Percentiles rank a stretch among this genome's conserved stretches.
These are phyloP conservation scores for Atopsyche davidsoni DNA, from an alignment of 1,140 invertebrate genomes.

Conservation along the genomic window DNA sequence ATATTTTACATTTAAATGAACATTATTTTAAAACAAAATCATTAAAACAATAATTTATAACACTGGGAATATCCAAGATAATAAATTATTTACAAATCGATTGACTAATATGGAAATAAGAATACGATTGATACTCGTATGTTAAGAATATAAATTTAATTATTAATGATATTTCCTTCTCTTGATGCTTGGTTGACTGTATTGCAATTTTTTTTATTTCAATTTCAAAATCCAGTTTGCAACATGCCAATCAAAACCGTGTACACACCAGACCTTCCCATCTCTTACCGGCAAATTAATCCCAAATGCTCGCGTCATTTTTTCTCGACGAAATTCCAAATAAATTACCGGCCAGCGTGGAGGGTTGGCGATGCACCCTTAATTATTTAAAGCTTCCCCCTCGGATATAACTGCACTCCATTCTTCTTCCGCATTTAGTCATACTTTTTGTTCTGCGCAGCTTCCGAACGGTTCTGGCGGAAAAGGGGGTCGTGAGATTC, in stretches of 20 bases:
- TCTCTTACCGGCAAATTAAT: background rate
- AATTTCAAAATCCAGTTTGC: conserved; percentile 11
- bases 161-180: no score
- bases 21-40: background rate
- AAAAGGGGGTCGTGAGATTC: conserved; percentile 22
- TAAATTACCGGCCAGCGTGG: conserved; percentile 14
- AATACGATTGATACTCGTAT: no score
- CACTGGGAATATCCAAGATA: no score
- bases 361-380: conserved; percentile 10
- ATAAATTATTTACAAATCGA: no score
- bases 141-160: no score
- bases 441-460: conserved; percentile 13
- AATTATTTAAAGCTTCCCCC: conserved; percentile 14
- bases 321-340: background rate
- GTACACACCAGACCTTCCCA: background rate
- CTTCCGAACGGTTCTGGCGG: conserved; percentile 23
- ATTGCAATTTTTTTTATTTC: no score
- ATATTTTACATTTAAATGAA: background rate
- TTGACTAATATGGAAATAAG: no score
- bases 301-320: background rate
- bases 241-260: conserved; percentile 18
- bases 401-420: conserved; percentile 12
- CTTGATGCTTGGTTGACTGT: no score
- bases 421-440: conserved; percentile 24
- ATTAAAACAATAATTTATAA: background rate